Base-by-base conservation (phyloP, 2,888 invertebrate species). In the Hypselothyrea guttata region DNA sequence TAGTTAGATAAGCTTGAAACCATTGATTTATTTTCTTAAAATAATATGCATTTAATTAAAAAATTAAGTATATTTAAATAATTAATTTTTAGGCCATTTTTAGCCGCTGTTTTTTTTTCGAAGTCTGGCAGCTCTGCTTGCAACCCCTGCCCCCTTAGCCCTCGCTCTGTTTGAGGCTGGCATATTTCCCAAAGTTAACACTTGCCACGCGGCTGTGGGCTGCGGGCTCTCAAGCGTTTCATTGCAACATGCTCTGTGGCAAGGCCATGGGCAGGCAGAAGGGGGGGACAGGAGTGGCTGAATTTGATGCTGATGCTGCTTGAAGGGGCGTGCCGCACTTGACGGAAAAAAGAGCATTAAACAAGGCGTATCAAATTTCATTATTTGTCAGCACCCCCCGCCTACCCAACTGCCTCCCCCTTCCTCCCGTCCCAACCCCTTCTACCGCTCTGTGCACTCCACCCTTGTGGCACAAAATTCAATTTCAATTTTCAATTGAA, bases 321-420 rank as follows among this genome's bases (percentile, higher is more conserved):
- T 40, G 7, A 2, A 11, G 35, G 45, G 51, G 54, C 52, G 60
- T 42, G 74, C 54, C 53, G 55, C 63, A 69, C 77, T 73, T 72
- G 67, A 73, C 60, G 45, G 37, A 59, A 86, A 88, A 88, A 89
- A 87, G 89, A 88, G 88, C 89, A 89, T 89, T 89, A 88, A 89
- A 90, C 89, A 88, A 90, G 90, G 90, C 90, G 87, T 90, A 90
- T 90, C 89, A 88, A 88, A 90, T 90, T 90, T 90, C 90, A 90
- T 90, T 90, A 90, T 81, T 71, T 74, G 62, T 61, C 86, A 67
- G 64, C 71, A 63, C 54, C 15, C 16, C 5, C 37, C 9, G 16
- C 58, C 22, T 55, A 44, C 35, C 35, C 4, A 12, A 12, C 22
- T 12, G 12, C 34, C 28, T 7, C 44, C 16, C 13, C n/a, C n/a